Base-by-base conservation (phyloP, 1,140 invertebrate genomes). In the Metaphire vulgaris region DNA sequence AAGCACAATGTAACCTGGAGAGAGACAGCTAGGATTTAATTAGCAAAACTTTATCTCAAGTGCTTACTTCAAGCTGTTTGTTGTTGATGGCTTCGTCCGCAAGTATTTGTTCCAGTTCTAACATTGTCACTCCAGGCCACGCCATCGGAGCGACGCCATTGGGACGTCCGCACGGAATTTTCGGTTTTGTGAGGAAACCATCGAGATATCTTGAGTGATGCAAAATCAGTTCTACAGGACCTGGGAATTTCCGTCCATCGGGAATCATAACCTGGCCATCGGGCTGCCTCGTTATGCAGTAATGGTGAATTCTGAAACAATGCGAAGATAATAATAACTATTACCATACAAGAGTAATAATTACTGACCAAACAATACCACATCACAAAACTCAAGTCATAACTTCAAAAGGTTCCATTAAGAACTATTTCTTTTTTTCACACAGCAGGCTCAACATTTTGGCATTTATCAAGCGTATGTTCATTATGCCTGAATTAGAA, bases 81-180 rank as follows among this genome's bases (percentile, higher is more conserved):
- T 64, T 76, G 34, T 83, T 81, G 6, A 56, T 21, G 76, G 85
- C 84, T 75, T 84, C 84, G 26, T 78, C 75, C 16, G 85, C 69
- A 66, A 88, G 80, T 33, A 83, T 79, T 64, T 83, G 79, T 30
- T 88, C 83, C 30, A 88, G 80, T 56, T 86, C 82, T n/a, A 82
- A 80, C 72, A 84, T 84, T 0, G 86, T 85, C 67, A 88, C 83
- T 12, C 87, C 87, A 72, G 86, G 81, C 76, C 87, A 87, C n/a
- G 84, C 84, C 64, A 86, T 83, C 1, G 86, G 83, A 2, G 82
- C 81, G 32, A 84, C 81, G 29, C 81, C 80, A 28, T 83, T 76
- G 2, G 79, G 78, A 67, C 87, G 79, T 28, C 82, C 80, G 76
- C 86, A 87, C 12, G 86, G 84, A 21, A 81, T 75, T 1, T 76